phyloP scores from a whole-genome alignment of 1,140 invertebrate species.

The Drosophila insularis region DNA sequence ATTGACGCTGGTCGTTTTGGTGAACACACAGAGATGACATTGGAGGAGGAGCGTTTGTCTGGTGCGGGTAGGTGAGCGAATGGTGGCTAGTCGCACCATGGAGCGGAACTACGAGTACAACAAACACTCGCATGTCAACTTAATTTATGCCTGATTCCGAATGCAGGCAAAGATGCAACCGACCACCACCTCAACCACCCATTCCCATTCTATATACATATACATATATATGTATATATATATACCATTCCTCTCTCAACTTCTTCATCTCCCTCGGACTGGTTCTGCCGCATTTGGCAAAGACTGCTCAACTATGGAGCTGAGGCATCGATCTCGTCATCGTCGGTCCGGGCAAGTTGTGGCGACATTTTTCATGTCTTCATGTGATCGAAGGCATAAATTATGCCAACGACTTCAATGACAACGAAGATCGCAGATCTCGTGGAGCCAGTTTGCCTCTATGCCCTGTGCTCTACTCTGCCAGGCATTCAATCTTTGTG shows the following conservation, averaged over 20 bases:
- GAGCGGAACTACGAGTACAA: slow-evolving; percentile 52
- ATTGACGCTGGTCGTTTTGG: slow-evolving; percentile 60
- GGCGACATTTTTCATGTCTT: slow-evolving; percentile 80
- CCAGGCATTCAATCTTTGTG: slow-evolving; percentile 77
- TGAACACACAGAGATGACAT: slow-evolving; percentile 6
- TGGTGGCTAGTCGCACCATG: slow-evolving; percentile 20
- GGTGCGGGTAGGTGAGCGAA: background rate
- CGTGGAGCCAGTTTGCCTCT: slow-evolving; percentile 29
- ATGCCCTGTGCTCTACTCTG: background rate
- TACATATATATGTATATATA: no score
- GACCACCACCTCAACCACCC: slow-evolving; percentile 7
- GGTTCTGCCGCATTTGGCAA: slow-evolving; percentile 63
- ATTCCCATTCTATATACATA: background rate
- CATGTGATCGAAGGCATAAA: slow-evolving; percentile 80
- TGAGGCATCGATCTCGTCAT: slow-evolving; percentile 65
- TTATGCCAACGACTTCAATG: slow-evolving; percentile 50
- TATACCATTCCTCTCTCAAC: no score
- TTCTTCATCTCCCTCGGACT: background rate
- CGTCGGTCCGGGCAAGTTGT: slow-evolving; percentile 67
- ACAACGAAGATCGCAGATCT: slow-evolving; percentile 48
- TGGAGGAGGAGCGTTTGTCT: background rate
- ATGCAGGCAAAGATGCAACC: slow-evolving; percentile 37
- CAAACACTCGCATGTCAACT: slow-evolving; percentile 69
- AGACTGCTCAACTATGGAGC: slow-evolving; percentile 39
- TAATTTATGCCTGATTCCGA: slow-evolving; percentile 75